Base-by-base conservation (phyloP, 35 echinoderm and acorn worm genomes). In the Apostichopus parvimensis region DNA sequence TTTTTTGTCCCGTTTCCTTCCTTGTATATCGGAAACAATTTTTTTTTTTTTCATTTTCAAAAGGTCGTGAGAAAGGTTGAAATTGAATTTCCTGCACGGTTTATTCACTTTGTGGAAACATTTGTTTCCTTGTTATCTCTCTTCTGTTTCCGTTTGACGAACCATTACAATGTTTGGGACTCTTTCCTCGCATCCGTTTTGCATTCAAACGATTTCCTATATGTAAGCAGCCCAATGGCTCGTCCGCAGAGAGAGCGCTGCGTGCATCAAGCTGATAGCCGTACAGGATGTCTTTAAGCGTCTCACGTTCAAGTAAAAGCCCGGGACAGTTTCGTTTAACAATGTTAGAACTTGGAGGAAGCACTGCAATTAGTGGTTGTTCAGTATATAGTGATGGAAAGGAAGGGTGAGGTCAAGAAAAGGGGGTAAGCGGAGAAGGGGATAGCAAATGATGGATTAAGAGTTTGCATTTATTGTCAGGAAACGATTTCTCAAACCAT, bases 81-180 rank as follows among this genome's bases (percentile, higher is more conserved):
- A 21, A 59, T 21, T 58, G 7, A 55, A 25, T 84, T 84, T 84
- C 81, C 81, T 84, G 81, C 81, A 84, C 24, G 81, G 81, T 58
- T 84, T 84, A 84, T 84, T 84, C 81, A 84, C 81, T 84, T 84
- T 84, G 54, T 84, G 81, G 81, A 84, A 84, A 84, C 81, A 84
- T 84, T 52, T 11, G 57, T 56, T 84, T 84, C 81, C 81, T 58
- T 84, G 81, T 84, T 84, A 84, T 84, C 57, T 13, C 56, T 21
- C 17, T 15, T 20, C 6, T 56, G 81, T 84, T 58, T 84, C 81
- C 81, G 81, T 84, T 84, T 58, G 57, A 55, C 24, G 17, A 57
- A 22, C 52, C 52, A 58, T 84, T 84, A 84, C 81, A 84, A 84
- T 84, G 81, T 84, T 84, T 58, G 20, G 81, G 81, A 59, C 81